phyloP scores from a whole-genome alignment of 2,113 vertebrate species.

The Tauraco erythrolophus region DNA sequence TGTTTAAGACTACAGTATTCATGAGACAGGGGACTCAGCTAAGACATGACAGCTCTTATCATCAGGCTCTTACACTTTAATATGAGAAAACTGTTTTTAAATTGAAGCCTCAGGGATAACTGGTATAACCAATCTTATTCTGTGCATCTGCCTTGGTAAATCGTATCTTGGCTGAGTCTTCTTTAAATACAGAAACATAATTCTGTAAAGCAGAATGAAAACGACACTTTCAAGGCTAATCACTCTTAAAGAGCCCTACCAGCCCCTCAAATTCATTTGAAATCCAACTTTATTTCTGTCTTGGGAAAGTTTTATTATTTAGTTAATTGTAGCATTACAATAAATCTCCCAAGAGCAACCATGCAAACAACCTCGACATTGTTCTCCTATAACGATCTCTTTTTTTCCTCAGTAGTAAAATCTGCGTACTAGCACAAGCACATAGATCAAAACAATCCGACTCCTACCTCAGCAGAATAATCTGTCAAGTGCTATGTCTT shows the following conservation, averaged over 20 bases:
- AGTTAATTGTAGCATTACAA: constrained; percentile 24
- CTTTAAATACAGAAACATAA: constrained; percentile 51
- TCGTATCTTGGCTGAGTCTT: constrained; percentile 1
- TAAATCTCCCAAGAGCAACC: not conserved
- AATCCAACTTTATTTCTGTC: constrained; percentile 24
- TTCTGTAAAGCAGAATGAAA: not conserved
- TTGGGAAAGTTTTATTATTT: constrained; percentile 37
- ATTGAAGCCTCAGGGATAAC: constrained; percentile 48
- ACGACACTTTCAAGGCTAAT: constrained; percentile 13
- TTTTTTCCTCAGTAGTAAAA: not conserved
- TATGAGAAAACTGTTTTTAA: constrained; percentile 56
- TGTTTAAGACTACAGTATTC: constrained; percentile 25
- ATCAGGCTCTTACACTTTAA: constrained; percentile 34
- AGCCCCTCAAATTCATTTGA: not conserved
- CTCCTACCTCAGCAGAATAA: not conserved
- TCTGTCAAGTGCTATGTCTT: not conserved
- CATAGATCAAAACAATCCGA: not conserved
- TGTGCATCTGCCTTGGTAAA: constrained; percentile 31
- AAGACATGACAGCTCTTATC: constrained; percentile 30
- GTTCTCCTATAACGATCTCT: not conserved
- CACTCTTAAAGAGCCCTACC: not conserved
- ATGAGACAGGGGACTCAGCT: not conserved
- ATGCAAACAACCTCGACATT: not conserved
- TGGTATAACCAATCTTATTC: constrained; percentile 40
- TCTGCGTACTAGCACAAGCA: not conserved